phyloP scores from a whole-genome alignment of 2,888 invertebrate genomes.

The Standfussiana lucernea region DNA sequence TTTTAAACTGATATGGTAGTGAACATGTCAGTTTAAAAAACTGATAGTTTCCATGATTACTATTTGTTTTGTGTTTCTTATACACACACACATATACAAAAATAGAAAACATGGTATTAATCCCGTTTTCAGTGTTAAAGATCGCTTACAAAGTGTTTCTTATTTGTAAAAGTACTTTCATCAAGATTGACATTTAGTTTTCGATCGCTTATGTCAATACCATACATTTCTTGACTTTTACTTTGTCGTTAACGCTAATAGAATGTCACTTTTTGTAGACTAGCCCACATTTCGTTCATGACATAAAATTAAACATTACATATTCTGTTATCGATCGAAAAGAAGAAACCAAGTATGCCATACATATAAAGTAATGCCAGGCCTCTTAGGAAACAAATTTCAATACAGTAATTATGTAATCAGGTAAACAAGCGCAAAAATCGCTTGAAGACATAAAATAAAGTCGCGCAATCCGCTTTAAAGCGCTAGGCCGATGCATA shows the following conservation, averaged over 20 bases:
- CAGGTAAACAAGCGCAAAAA: constrained; percentile 48
- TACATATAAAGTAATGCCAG: too few species aligned
- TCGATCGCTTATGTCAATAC: neutral
- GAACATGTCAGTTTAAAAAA: too few species aligned
- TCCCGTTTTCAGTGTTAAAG: too few species aligned
- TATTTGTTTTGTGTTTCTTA: too few species aligned
- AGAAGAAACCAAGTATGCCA: neutral
- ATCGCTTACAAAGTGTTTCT: too few species aligned
- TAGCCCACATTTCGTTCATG: neutral
- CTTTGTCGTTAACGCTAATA: neutral
- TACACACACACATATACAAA: too few species aligned
- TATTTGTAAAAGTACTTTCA: too few species aligned
- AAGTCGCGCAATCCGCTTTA: constrained; percentile 72
- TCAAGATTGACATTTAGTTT: neutral
- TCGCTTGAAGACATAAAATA: constrained; percentile 66
- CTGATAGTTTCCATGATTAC: too few species aligned
- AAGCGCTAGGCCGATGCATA: constrained; percentile 75
- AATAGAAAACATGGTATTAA: too few species aligned
- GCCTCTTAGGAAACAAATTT: neutral
- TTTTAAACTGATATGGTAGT: too few species aligned
- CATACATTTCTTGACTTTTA: neutral
- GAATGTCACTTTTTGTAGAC: neutral
- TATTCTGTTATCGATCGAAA: neutral
- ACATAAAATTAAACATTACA: neutral
- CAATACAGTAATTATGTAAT: constrained; percentile 8